Evolutionary conservation across 2,113 vertebrate species (phyloP).

Genomic region (Leucoraja erinaceus): DNA sequence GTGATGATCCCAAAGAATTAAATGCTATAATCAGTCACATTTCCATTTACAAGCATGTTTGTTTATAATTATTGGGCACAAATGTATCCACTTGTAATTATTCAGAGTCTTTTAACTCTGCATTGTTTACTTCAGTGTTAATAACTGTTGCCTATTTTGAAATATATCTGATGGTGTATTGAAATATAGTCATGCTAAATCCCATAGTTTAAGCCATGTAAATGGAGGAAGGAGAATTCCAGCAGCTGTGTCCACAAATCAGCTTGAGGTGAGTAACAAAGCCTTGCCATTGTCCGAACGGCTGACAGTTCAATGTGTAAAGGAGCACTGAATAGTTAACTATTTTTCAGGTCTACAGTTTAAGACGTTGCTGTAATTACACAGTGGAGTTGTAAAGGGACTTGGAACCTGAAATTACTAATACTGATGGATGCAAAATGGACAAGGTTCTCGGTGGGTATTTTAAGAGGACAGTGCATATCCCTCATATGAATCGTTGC

Average conservation of each 20-base stretch:
- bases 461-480: not conserved
- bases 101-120: not conserved
- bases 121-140: not conserved
- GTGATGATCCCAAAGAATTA: constrained; percentile 18
- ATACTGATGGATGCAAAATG: not conserved
- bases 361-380: not conserved
- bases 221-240: not conserved
- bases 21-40: not conserved
- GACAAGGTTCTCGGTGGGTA: not conserved
- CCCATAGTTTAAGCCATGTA: not conserved
- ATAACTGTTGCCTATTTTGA: not conserved
- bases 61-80: not conserved
- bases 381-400: not conserved
- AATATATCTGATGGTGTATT: not conserved
- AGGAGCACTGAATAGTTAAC: not conserved
- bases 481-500: not conserved
- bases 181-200: not conserved
- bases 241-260: not conserved
- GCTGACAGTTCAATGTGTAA: not conserved
- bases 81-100: not conserved
- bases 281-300: not conserved
- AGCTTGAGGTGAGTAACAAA: not conserved
- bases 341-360: not conserved
- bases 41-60: not conserved
- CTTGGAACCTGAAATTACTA: not conserved